Base-by-base conservation (phyloP, 2,888 invertebrate genomes). In the Ennomos erosarius region DNA sequence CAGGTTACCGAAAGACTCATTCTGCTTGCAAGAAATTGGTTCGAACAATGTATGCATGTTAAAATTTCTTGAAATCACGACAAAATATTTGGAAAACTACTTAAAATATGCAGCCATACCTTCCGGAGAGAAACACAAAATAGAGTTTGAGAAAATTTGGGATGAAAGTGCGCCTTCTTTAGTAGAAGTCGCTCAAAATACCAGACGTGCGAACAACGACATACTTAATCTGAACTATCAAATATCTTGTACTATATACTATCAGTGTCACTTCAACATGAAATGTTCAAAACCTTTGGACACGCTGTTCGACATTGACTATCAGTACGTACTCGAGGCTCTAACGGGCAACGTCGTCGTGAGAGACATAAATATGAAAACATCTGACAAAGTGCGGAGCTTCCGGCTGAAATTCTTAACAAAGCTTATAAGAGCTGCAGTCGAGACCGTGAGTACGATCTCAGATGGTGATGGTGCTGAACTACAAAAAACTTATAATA, bases 171-270 rank as follows among this genome's bases (percentile, higher is more conserved):
- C 92, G 26, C 94, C 95, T 56, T 94, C 98, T 0, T 89, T 99
- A 55, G 95, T 95, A 0, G 95, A 96, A 81, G 92, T 97, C 44
- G 97, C 98, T 0, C 89, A 97, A 62, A 95, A 95, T 62, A 97
- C 97, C 76, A 95, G 95, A 68, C 92, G 93, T 54, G 95, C 96
- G 1, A 96, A 97, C 83, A 95, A 94, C 64, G 96, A 96, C 69
- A 91, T 98, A 65, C 88, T 98, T 9, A 94, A 95, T 69, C 90
- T 98, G 55, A 98, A 98, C 83, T 95, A 95, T 71, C 97, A 98
- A 84, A 90, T 98, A 53, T 94, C 95, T 1, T 93, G 95, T 64
- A 95, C 96, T 1, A 90, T 98, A 55, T 95, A 96, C 69, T 96
- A 97, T 84, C 95, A 98, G 68, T 94, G 97, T 13, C 94, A 94